Conservation (phyloP, 2,797 vertebrate species). For the Semaprochilodus insignis region DNA sequence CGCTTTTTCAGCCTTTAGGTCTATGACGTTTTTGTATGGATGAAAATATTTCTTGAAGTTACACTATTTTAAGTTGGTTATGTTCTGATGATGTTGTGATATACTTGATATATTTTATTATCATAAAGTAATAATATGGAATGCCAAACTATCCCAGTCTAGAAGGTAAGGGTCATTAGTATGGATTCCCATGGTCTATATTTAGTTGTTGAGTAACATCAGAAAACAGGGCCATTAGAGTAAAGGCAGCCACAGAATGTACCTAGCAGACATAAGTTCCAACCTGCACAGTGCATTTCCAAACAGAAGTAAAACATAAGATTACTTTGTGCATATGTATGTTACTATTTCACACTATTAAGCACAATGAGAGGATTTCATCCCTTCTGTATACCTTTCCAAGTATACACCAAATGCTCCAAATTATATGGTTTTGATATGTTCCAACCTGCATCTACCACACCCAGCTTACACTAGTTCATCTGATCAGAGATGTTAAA, state of each 20-base stretch:
- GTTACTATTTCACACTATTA: background rate
- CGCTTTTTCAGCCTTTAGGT: background rate
- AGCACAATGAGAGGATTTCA: too few species aligned
- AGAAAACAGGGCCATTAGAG: conserved; percentile 32
- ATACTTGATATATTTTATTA: conserved; percentile 1
- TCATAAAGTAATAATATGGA: background rate
- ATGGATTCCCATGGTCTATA: conserved; percentile 66
- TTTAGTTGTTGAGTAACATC: conserved; percentile 57
- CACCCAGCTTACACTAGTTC: too few species aligned
- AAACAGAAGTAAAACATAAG: background rate
- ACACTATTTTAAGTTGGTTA: background rate
- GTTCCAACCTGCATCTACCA: too few species aligned
- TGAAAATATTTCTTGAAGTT: too few species aligned
- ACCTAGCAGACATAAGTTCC: background rate
- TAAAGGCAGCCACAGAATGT: conserved; percentile 46
- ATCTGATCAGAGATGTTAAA: too few species aligned
- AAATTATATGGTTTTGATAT: background rate
- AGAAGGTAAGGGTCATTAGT: conserved; percentile 34
- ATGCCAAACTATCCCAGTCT: background rate
- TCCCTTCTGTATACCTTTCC: too few species aligned
- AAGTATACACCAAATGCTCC: background rate
- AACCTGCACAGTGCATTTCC: background rate
- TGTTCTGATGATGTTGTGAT: background rate
- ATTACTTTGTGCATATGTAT: too few species aligned
- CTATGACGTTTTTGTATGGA: background rate